These are phyloP conservation scores for Abscondita cerata DNA, from an alignment of 2,888 invertebrate genomes.

Conservation along the genomic window DNA sequence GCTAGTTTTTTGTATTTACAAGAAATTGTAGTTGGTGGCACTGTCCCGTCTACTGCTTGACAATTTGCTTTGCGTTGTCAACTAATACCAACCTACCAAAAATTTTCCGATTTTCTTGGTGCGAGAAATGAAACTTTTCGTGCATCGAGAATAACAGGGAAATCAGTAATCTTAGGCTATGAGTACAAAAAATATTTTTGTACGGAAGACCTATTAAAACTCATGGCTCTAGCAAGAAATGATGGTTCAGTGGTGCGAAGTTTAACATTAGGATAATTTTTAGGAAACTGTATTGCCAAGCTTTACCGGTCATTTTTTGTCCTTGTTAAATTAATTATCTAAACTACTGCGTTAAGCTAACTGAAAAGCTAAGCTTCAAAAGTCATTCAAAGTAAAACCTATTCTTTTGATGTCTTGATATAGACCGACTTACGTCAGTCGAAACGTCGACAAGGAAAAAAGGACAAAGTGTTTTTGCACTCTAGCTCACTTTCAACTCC, in stretches of 20 bases:
- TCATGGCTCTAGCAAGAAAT: background rate
- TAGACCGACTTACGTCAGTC: too few species aligned
- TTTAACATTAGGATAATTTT: background rate
- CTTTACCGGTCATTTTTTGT: conserved; percentile 7
- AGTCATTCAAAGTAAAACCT: conserved; percentile 7
- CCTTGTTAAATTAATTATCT: background rate
- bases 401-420: too few species aligned
- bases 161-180: too few species aligned
- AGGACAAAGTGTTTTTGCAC: too few species aligned
- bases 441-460: too few species aligned
- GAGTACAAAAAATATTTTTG: background rate
- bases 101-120: conserved; percentile 40
- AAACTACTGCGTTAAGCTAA: background rate
- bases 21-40: too few species aligned
- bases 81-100: too few species aligned
- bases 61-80: too few species aligned
- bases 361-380: conserved; percentile 1
- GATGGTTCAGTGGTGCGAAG: conserved; percentile 20
- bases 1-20: too few species aligned
- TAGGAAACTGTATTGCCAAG: background rate
- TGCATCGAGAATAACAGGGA: background rate
- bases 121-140: too few species aligned
- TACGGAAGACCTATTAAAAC: background rate
- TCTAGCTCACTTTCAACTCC: too few species aligned
- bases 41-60: too few species aligned